These are phyloP conservation scores for Oryzias javanicus DNA, from an alignment of 2,113 vertebrate genomes.

Conservation along the genomic window DNA sequence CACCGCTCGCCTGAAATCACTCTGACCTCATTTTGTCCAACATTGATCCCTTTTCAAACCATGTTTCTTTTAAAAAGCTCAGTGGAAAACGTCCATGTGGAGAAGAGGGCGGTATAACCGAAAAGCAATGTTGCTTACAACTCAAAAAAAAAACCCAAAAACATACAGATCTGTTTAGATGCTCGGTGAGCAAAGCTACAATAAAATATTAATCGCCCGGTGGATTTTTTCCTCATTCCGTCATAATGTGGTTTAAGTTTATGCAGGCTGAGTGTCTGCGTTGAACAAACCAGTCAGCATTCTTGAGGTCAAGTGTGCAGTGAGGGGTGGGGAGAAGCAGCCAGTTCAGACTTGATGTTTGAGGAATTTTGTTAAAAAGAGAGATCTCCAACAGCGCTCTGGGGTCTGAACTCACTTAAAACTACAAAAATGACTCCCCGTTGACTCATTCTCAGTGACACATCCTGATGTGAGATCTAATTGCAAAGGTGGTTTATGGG, in stretches of 20 bases:
- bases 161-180: conserved; percentile 34
- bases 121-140: not conserved
- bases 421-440: conserved; percentile 46
- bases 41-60: conserved; percentile 48
- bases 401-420: conserved; percentile 27
- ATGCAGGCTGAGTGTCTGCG: conserved; percentile 35
- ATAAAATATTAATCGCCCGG: conserved; percentile 45
- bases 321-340: conserved; percentile 46
- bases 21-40: conserved; percentile 47
- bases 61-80: conserved; percentile 29
- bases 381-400: conserved; percentile 56
- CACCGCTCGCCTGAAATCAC: conserved; percentile 33
- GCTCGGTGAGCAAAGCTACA: not conserved
- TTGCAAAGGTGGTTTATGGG: conserved; percentile 35
- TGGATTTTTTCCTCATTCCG: conserved; percentile 39
- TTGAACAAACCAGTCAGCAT: conserved; percentile 60
- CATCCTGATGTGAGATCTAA: conserved; percentile 48
- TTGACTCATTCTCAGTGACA: conserved; percentile 51
- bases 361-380: conserved; percentile 50
- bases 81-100: conserved; percentile 23
- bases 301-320: conserved; percentile 66
- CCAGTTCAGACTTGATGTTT: conserved; percentile 66
- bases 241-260: conserved; percentile 45
- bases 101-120: conserved; percentile 10
- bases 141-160: conserved; percentile 26